phyloP scores from a whole-genome alignment of 2,888 invertebrate species.

The Exephanes ischioxanthus region DNA sequence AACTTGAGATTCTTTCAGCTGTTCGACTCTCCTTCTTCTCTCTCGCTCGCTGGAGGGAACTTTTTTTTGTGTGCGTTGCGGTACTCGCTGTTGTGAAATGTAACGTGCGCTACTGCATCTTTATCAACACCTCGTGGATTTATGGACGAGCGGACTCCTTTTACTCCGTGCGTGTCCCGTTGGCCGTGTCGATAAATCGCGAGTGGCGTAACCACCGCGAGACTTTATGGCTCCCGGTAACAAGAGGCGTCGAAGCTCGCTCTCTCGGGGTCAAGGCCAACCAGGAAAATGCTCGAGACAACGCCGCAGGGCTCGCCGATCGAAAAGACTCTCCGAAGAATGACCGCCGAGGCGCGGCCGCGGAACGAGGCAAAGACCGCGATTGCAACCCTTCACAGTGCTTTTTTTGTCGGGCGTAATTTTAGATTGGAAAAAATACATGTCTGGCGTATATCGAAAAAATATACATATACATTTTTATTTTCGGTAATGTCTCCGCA shows the following conservation, averaged over 20 bases:
- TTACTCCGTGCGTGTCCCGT: conserved; percentile 44
- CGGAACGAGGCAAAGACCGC: neutral
- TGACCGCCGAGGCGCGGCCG: neutral
- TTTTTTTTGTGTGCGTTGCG: conserved; percentile 1
- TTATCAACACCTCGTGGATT: conserved; percentile 65
- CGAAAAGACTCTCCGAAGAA: conserved; percentile 1
- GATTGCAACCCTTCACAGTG: neutral
- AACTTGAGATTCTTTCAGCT: conserved; percentile 25
- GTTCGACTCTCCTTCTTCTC: conserved; percentile 1
- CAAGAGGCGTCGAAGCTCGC: conserved; percentile 47
- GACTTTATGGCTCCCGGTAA: conserved; percentile 63
- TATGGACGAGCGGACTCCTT: conserved; percentile 56
- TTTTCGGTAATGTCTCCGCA: too few species aligned
- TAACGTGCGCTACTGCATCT: conserved; percentile 46
- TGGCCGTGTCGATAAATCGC: conserved; percentile 63
- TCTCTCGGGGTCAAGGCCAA: conserved; percentile 64
- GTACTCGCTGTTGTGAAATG: neutral
- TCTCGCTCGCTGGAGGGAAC: neutral
- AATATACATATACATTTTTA: too few species aligned
- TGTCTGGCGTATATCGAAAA: too few species aligned
- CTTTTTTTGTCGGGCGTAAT: neutral
- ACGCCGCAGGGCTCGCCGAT: conserved; percentile 1
- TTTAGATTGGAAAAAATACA: neutral
- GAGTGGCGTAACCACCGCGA: conserved; percentile 26
- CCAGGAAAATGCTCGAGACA: conserved; percentile 24